Base-by-base conservation (phyloP, 2,113 vertebrate genomes). In the Sylvietta virens region DNA sequence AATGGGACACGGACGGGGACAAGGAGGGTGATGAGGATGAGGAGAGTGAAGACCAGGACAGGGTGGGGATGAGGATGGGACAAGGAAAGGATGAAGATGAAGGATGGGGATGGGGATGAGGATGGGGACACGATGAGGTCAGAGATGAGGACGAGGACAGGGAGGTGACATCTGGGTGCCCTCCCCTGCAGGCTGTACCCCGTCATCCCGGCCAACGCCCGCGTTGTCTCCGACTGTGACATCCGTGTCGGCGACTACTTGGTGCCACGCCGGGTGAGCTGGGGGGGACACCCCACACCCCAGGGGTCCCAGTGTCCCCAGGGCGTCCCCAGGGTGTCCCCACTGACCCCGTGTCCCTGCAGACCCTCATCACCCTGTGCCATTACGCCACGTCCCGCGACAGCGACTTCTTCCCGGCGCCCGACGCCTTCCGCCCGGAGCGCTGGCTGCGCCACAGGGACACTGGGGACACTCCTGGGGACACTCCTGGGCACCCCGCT, bases 361-460 rank as follows among this genome's bases (percentile, higher is more conserved):
- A 89, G 86, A 89, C 86, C 61, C 86, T 89, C 78, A 74, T 89
- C 78, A 89, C 86, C 61, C 86, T 89, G 19, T 89, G 86, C 61
- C 86, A 89, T 1, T 89, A 89, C n/a, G 53, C 86, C 86, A 73
- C 86, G 0, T 89, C 86, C 78, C 86, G 78, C 1, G 86, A 89
- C 78, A 21, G 60, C 39, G 78, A 45, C 78, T 66, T 21, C 60
- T 89, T 89, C 69, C 45, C 86, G 0, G 78, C 6, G 13, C 86
- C 86, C 13, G 24, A 89, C n/a, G 3, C 77, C 78, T 89, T 89
- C 86, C 11, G 5, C 11, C 86, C 78, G 0, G 86, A 81, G 86
- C 86, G 86, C 45, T 89, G 86, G 86, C 61, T 89, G 60, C 60
- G 53, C 53, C 69, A 1, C 53, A 1, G 86, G 60, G 60, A 44